phyloP scores from a whole-genome alignment of 2,113 vertebrate genomes.

The Prolemur simus region DNA sequence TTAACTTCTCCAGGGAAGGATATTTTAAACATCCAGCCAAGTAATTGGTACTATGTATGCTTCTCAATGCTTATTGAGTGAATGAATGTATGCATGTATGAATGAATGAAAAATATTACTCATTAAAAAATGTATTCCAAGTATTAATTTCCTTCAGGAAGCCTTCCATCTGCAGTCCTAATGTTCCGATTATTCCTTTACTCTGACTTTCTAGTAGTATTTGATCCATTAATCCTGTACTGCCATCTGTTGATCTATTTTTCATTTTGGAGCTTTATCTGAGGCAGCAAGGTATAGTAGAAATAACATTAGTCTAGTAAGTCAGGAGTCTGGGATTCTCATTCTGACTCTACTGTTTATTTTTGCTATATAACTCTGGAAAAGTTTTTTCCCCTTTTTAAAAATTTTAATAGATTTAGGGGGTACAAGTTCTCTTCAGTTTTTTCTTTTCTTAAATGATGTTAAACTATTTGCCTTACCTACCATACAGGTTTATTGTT shows the following conservation, averaged over 20 bases:
- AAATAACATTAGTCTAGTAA: not conserved
- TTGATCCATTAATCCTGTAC: not conserved
- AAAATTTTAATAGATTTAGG: too few species aligned
- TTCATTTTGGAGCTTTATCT: not conserved
- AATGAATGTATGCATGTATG: not conserved
- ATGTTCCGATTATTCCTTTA: not conserved
- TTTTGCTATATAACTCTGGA: not conserved
- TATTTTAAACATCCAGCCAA: not conserved
- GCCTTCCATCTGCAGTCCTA: not conserved
- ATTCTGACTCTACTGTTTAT: not conserved
- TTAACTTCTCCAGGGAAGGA: not conserved
- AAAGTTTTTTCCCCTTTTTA: not conserved
- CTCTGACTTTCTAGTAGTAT: not conserved
- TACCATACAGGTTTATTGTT: not conserved
- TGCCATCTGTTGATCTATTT: not conserved
- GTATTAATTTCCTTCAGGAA: not conserved
- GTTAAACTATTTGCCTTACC: constrained; percentile 6
- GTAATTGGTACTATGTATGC: not conserved
- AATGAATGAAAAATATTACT: not conserved
- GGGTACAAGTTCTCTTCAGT: too few species aligned
- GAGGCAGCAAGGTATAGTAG: not conserved
- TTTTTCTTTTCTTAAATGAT: not conserved
- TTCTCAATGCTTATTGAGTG: not conserved
- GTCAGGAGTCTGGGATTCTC: not conserved
- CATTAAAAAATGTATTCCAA: not conserved